Evolutionary conservation across 2,113 vertebrate genomes (phyloP), one percentile per base, ranked within the genome.

Genomic region (Cryptoleucopteryx plumbea): DNA sequence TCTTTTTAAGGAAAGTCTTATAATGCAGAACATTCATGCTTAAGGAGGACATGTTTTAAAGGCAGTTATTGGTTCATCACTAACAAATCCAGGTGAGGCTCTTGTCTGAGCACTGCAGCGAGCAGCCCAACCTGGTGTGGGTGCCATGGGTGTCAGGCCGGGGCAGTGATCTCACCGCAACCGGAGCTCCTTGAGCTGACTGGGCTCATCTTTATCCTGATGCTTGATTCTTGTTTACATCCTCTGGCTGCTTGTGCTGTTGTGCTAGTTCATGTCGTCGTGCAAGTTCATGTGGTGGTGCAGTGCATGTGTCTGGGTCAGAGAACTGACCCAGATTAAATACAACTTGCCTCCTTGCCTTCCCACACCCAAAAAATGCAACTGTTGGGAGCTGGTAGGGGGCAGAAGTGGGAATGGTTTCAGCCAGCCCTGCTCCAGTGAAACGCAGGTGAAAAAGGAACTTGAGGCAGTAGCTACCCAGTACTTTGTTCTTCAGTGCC

Each of bases 121-220:
- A 70, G 48, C 61, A 47, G 48, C 48, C 34, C 43, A 40, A 11
- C 6, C 26, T 52, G 47, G 34, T n/a, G 22, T 40, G 45, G 62
- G 13, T 80, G 61, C 55, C 18, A 7, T 12, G 8, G 23, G 12
- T 55, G 25, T 55, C 1, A 1, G 20, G 47, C 42, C 1, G 0
- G 27, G 72, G 15, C 53, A 43, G 17, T 17, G 25, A 56, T 40
- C 23, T 32, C 0, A 0, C 20, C 40, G 43, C 40, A 61, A 0
- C 0, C 10, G 22, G 29, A 61, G 20, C 56, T 34, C 21, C 40
- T 62, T 50, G 48, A 79, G 53, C 32, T 42, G 18, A 29, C 16
- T 18, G 40, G 9, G 8, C 40, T 94, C 9, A 16, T 55, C 31
- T 42, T 86, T 32, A 13, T 72, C 45, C 32, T 72, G 25, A 8